A percentile compares a stretch with the other conserved stretches of the same genome.
Conservation (phyloP, 2,888 invertebrate species). For the Euplexia lucipara region DNA sequence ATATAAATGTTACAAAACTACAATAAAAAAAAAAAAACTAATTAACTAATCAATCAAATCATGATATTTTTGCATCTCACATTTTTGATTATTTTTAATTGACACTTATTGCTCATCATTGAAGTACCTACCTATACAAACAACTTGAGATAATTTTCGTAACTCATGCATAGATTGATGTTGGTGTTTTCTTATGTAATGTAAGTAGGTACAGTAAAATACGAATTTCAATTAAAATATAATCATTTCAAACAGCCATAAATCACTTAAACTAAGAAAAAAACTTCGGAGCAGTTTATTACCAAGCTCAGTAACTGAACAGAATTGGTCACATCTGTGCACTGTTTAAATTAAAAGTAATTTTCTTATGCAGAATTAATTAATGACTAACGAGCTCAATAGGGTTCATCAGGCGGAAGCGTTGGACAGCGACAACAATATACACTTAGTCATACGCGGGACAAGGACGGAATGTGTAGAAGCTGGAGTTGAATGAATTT, state of each 20-base stretch:
- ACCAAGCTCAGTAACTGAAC: slow-evolving; percentile 57
- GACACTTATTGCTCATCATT: no score
- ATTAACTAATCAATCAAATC: no score
- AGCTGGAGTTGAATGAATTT: slow-evolving; percentile 90
- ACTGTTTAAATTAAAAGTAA: slow-evolving; percentile 90
- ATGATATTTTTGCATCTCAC: no score
- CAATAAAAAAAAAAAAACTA: no score
- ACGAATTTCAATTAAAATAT: slow-evolving; percentile 2
- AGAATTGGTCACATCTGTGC: slow-evolving; percentile 84
- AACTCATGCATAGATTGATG: no score
- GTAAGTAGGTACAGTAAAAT: background rate
- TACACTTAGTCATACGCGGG: slow-evolving; percentile 55
- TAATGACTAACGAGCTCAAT: slow-evolving; percentile 91
- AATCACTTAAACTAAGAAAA: slow-evolving; percentile 45
- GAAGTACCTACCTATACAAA: no score
- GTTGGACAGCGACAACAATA: slow-evolving; percentile 72
- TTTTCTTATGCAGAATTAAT: slow-evolving; percentile 91
- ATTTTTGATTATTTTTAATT: no score
- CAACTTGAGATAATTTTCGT: no score
- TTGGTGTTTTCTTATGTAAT: background rate
- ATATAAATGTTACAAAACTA: no score
- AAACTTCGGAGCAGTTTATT: slow-evolving; percentile 49
- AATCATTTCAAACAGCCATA: slow-evolving; percentile 32
- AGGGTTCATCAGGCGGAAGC: slow-evolving; percentile 90
- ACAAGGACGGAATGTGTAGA: slow-evolving; percentile 74